Percentiles rank a stretch among this genome's conserved stretches.
These are phyloP conservation scores for Drosophila grimshawi DNA, from an alignment of 1,140 invertebrate genomes.

Conservation along the genomic window DNA sequence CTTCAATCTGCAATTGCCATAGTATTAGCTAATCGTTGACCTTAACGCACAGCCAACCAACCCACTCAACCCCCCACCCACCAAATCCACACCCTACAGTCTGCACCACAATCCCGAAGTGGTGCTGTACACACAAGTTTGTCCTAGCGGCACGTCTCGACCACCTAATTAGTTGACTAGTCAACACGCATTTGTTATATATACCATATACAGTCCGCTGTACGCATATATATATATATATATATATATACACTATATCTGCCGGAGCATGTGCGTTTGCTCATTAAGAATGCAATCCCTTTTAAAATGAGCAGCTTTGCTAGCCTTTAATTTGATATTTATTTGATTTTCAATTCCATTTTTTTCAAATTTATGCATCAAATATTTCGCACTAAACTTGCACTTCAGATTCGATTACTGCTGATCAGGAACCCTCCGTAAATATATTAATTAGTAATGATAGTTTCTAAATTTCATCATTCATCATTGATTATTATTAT, in stretches of 20 bases:
- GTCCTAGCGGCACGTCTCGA: conserved; percentile 23
- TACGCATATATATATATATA: neutral
- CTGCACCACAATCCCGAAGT: too few species aligned
- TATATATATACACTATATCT: neutral
- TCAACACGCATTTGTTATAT: conserved; percentile 9
- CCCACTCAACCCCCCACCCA: neutral
- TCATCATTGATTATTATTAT: too few species aligned
- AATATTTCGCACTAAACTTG: too few species aligned
- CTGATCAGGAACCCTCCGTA: too few species aligned
- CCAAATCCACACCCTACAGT: too few species aligned
- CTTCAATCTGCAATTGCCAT: conserved; percentile 50
- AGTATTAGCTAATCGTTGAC: conserved; percentile 75
- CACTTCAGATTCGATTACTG: too few species aligned
- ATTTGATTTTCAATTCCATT: too few species aligned
- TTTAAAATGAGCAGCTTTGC: neutral
- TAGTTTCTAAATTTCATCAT: too few species aligned
- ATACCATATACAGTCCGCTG: neutral
- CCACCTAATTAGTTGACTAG: conserved; percentile 45
- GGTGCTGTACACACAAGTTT: neutral
- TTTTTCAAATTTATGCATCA: too few species aligned
- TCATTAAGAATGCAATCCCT: conserved; percentile 6
- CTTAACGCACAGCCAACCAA: conserved; percentile 17
- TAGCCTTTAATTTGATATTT: too few species aligned
- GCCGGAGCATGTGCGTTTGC: too few species aligned
- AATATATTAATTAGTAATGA: too few species aligned